Conservation (phyloP, 2,888 invertebrate species). For the Heliconius sara region DNA sequence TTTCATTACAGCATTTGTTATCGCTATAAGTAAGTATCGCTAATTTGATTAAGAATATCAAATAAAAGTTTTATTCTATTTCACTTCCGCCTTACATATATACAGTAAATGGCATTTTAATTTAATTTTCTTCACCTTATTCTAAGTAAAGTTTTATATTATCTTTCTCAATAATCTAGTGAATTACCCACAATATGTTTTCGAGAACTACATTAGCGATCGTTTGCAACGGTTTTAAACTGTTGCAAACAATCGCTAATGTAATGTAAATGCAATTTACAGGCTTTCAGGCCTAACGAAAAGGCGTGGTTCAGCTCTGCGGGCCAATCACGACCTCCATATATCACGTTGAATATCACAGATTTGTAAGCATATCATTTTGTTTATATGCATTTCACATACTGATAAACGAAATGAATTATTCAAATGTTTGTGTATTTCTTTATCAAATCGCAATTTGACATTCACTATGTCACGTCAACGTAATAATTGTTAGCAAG, state of each 20-base stretch:
- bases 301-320: too few species aligned
- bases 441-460: background rate
- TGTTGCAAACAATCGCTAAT: too few species aligned
- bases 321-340: constrained; percentile 68
- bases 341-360: constrained; percentile 23
- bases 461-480: background rate
- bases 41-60: too few species aligned
- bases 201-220: constrained; percentile 57
- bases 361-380: constrained; percentile 6
- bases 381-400: constrained; percentile 9
- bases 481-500: too few species aligned
- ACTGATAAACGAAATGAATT: constrained; percentile 20
- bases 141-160: too few species aligned
- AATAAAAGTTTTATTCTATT: too few species aligned
- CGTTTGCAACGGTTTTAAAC: constrained; percentile 65
- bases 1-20: too few species aligned
- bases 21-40: too few species aligned
- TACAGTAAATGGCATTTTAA: too few species aligned
- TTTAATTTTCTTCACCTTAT: too few species aligned
- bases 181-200: background rate
- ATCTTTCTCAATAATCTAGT: background rate
- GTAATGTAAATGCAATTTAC: constrained; percentile 82
- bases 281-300: constrained; percentile 50
- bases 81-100: too few species aligned
- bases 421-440: background rate